Conservation (phyloP, 2,888 invertebrate genomes). For the Geophilus truncorum region DNA sequence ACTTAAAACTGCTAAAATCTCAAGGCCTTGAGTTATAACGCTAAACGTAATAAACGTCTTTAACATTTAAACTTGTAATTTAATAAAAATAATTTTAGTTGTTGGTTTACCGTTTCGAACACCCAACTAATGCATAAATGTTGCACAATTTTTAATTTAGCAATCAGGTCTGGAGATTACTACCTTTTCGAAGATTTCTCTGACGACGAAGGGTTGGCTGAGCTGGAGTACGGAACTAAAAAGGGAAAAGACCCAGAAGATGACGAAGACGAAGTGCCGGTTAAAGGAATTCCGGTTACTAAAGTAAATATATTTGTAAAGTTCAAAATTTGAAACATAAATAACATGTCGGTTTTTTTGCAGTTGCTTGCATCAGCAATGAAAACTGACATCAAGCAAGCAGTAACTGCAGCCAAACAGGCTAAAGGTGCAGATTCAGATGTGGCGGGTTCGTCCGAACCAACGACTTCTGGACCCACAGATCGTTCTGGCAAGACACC, state of each 20-base stretch:
- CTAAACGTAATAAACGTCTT: too few species aligned
- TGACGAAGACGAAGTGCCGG: conserved; percentile 36
- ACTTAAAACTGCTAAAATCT: too few species aligned
- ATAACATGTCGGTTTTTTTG: neutral
- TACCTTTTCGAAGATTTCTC: conserved; percentile 94
- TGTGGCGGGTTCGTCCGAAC: conserved; percentile 41
- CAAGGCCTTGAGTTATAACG: too few species aligned
- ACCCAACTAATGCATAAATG: neutral
- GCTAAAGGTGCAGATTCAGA: conserved; percentile 44
- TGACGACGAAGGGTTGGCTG: conserved; percentile 59
- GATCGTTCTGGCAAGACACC: conserved; percentile 38
- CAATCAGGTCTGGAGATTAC: conserved; percentile 96
- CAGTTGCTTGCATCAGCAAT: conserved; percentile 72
- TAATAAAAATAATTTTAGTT: too few species aligned
- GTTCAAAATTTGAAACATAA: neutral
- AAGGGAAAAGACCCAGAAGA: conserved; percentile 56
- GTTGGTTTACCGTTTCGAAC: too few species aligned
- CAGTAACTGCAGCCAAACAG: conserved; percentile 52
- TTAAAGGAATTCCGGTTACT: conserved; percentile 45
- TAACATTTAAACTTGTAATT: too few species aligned
- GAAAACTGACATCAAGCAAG: conserved; percentile 66
- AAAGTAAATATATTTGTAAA: conserved; percentile 49
- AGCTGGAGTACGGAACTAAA: conserved; percentile 45
- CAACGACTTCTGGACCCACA: conserved; percentile 39
- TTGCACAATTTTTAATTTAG: conserved; percentile 54